Evolutionary conservation across 2,888 invertebrate genomes (phyloP).

Genomic region (Himalopsyche japonica): DNA sequence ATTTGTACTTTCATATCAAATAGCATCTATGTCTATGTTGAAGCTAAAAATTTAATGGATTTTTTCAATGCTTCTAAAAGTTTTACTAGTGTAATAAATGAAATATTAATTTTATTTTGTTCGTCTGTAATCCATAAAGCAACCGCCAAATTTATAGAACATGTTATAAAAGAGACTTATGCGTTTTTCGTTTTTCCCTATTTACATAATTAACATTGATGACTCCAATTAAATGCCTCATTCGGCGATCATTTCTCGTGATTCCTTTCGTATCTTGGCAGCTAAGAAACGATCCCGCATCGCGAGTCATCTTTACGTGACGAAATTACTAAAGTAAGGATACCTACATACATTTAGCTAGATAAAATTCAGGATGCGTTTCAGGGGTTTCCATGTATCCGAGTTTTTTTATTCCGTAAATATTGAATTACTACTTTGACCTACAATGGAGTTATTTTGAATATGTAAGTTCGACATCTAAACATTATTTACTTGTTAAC

Average conservation of each 20-base stretch:
- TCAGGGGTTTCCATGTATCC: neutral
- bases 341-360: neutral
- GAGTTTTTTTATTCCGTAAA: neutral
- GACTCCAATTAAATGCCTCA: neutral
- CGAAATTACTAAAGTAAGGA: slow-evolving; percentile 26
- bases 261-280: neutral
- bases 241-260: neutral
- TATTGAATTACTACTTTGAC: neutral
- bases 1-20: too few relatives aligned
- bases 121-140: too few relatives aligned
- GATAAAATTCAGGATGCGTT: neutral
- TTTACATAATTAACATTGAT: neutral
- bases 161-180: too few relatives aligned
- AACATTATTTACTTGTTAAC: too few relatives aligned
- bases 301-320: slow-evolving; percentile 23
- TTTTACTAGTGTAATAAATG: too few relatives aligned
- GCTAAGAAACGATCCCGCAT: neutral
- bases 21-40: too few relatives aligned
- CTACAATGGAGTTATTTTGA: too few relatives aligned
- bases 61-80: too few relatives aligned
- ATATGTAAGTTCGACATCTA: too few relatives aligned
- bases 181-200: neutral
- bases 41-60: too few relatives aligned
- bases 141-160: too few relatives aligned
- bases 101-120: too few relatives aligned